Evolutionary conservation across 1,140 invertebrate genomes (phyloP), one percentile per base, ranked within the genome.

Genomic region (Sarcophaga peregrina): DNA sequence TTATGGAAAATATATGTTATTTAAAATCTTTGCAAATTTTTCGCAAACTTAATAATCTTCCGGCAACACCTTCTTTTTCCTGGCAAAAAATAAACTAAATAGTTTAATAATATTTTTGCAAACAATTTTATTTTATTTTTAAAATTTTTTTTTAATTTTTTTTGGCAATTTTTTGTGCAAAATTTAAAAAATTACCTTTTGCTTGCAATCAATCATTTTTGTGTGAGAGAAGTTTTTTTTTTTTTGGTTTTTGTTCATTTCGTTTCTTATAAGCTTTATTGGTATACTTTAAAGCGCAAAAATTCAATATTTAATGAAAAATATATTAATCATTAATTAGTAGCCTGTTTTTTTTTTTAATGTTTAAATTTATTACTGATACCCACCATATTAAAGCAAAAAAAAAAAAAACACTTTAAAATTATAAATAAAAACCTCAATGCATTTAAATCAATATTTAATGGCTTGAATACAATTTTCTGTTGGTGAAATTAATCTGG

Each of bases 11-110:
- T 68, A 20, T 20, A 68, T 9, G 62, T 25, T 3, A 20, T 68
- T 68, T 68, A 68, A 68, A 68, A 68, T 68, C 1, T 62, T 62
- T 62, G 10, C 54, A 17, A 20, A 68, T 68, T 20, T 0, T 68
- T 17, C 47, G 50, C 10, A 52, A 52, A 48, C n/a, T 17, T 47
- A 78, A 78, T 78, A 78, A 78, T 78, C 75, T 78, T 76, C 75
- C 75, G 75, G 75, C 47, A 50, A 78, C 75, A 78, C 75, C 75
- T 52, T 8, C 25, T 78, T 47, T 76, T 76, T 76, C 11, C 20
- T 52, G 25, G 20, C 17, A 72, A 72, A 0, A 37, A 37, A 37
- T 2, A 37, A 68, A 68, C 15, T 68, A 20, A 68, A 20, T 68
- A 20, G 25, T 68, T 17, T 9, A 68, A 25, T 20, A 7, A 8